A percentile compares a stretch with the other conserved stretches of the same genome.
Conservation (phyloP, 2,113 vertebrate species). For the Mohoua ochrocephala region DNA sequence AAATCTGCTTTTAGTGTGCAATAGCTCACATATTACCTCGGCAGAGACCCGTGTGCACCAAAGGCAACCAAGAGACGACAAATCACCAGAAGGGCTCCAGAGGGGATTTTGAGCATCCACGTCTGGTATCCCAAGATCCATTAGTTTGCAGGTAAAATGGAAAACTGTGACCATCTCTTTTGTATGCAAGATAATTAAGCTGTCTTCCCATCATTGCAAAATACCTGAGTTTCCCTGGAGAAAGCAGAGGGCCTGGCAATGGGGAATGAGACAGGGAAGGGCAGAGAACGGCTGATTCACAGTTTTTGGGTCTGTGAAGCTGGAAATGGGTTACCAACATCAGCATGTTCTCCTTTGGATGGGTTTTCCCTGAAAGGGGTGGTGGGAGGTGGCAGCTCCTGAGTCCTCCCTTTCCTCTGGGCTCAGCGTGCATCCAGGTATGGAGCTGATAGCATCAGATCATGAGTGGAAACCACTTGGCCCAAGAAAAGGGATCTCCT, state of each 20-base stretch:
- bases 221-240: constrained; percentile 48
- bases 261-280: background rate
- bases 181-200: constrained; percentile 1
- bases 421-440: background rate
- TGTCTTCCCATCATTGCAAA: constrained; percentile 32
- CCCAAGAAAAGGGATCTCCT: background rate
- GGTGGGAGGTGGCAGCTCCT: background rate
- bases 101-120: constrained; percentile 50
- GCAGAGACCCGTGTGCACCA: constrained; percentile 27
- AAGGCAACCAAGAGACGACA: constrained; percentile 28
- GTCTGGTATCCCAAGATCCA: constrained; percentile 42
- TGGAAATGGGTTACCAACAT: background rate
- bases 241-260: background rate
- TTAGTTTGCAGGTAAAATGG: constrained; percentile 55
- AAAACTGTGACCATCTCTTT: constrained; percentile 10
- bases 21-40: constrained; percentile 9
- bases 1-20: constrained; percentile 29
- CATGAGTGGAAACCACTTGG: background rate
- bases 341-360: background rate
- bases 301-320: background rate
- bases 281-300: background rate
- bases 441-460: background rate
- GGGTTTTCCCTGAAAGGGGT: background rate
- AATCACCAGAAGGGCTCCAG: constrained; percentile 35
- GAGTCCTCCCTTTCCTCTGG: background rate